These are phyloP conservation scores for Leuciscus waleckii DNA, from an alignment of 2,797 vertebrate genomes.

Conservation along the genomic window DNA sequence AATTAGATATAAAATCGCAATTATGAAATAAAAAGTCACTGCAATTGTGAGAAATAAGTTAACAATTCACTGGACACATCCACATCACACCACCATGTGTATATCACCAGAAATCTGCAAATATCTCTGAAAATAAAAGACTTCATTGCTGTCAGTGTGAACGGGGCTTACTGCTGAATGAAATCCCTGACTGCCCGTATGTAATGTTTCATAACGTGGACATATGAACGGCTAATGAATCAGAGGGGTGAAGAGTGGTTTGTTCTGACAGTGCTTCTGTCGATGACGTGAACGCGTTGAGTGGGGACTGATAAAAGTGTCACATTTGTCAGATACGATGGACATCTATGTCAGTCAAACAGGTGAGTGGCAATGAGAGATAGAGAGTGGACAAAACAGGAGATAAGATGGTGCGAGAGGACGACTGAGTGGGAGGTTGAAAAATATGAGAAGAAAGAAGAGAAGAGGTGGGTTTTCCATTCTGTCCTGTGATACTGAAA, in stretches of 20 bases:
- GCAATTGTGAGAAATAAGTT: background rate
- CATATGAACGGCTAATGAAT: conserved; percentile 32
- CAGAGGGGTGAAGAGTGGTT: background rate
- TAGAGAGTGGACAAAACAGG: conserved; percentile 5
- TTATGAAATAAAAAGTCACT: background rate
- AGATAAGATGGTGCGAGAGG: conserved; percentile 2
- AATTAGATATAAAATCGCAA: background rate
- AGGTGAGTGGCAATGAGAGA: background rate
- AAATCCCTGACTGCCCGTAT: conserved; percentile 24
- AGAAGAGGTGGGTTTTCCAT: conserved; percentile 38
- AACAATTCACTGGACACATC: background rate
- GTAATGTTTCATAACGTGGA: conserved; percentile 10
- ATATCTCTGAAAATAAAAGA: background rate
- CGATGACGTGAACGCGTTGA: background rate
- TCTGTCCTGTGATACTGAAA: conserved; percentile 26
- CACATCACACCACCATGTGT: background rate
- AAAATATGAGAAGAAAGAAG: conserved; percentile 31
- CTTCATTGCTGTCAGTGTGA: conserved; percentile 22
- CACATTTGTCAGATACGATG: background rate
- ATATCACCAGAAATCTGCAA: background rate
- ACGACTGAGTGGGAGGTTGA: background rate
- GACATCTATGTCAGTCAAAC: conserved; percentile 23
- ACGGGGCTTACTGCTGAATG: conserved; percentile 1
- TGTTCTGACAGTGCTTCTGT: conserved; percentile 9
- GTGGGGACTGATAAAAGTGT: background rate